Evolutionary conservation across 2,888 invertebrate species (phyloP), one percentile per base, ranked within the genome.

Genomic region (Cephus rjabovi): DNA sequence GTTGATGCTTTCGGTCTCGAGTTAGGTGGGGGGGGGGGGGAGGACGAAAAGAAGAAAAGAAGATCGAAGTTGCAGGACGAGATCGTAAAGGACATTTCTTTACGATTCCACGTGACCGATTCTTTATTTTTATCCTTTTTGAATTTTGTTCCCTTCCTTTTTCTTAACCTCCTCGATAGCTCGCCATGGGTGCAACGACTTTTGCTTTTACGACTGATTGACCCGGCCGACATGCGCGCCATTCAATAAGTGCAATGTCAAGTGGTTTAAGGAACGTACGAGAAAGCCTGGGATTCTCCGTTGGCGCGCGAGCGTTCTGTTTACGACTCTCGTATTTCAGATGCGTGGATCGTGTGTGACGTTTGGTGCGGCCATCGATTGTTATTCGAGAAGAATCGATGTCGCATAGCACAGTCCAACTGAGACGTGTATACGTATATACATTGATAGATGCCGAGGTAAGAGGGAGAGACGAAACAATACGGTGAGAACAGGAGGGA

Each of bases 121-220:
- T 56, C 56, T 56, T 56, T 23, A 9, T 56, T 56, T 15, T 23
- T 0, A 15, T 56, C 56, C 0, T 56, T 56, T 15, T 23, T 56
- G 9, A 23, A 56, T 56, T 2, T 23, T 2, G 2, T 9, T 56
- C 1, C 9, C 0, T 9, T 9, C 4, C 1, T 23, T 56, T 56
- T 56, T 56, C 2, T 4, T 23, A 15, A 0, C 23, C 15, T 23
- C 56, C 9, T 56, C 56, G 56, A 56, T 56, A 6, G 23, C 23
- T 56, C 56, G 23, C 23, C 56, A 56, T 71, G 71, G 33, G 71
- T 71, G 71, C 33, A 71, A 71, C 33, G 71, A 71, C 71, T 71
- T 34, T 34, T 30, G 71, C 71, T 71, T 71, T 71, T 71, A 71
- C 71, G 34, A 71, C 71, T 34, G 71, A 71, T 71, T 71, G 71